Conservation (phyloP, 2,888 invertebrate species). For the Drosophila rellima region DNA sequence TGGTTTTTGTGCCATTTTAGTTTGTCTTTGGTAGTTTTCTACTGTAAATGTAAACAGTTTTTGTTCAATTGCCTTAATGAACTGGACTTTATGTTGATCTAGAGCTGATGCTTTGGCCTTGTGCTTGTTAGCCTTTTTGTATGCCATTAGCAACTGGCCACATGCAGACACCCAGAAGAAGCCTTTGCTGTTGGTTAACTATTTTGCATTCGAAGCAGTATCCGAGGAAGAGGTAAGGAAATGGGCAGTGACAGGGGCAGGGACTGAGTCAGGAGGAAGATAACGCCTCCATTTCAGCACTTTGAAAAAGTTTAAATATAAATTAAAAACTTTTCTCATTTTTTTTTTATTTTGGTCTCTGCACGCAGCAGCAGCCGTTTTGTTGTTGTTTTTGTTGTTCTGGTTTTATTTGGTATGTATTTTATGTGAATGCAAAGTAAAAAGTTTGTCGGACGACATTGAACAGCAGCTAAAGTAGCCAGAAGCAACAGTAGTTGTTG, state of each 20-base stretch:
- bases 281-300: conserved; percentile 81
- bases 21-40: conserved; percentile 9
- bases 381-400: conserved; percentile 38
- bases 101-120: conserved; percentile 21
- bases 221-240: conserved; percentile 1
- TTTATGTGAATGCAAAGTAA: conserved; percentile 77
- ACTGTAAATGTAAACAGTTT: conserved; percentile 21
- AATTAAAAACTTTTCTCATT: conserved; percentile 85
- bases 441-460: conserved; percentile 78
- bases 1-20: conserved; percentile 4
- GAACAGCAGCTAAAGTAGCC: conserved; percentile 39
- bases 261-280: conserved; percentile 36
- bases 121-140: conserved; percentile 52
- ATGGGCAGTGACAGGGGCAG: neutral
- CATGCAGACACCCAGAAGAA: conserved; percentile 47
- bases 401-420: conserved; percentile 64
- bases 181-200: conserved; percentile 64
- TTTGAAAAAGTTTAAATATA: conserved; percentile 84
- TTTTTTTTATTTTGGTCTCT: conserved; percentile 48
- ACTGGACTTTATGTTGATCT: conserved; percentile 48
- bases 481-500: conserved; percentile 12
- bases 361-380: conserved; percentile 22
- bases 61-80: conserved; percentile 45
- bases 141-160: conserved; percentile 57
- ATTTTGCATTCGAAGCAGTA: conserved; percentile 71